Conservation (phyloP, 2,113 vertebrate species). For the Sardina pilchardus region DNA sequence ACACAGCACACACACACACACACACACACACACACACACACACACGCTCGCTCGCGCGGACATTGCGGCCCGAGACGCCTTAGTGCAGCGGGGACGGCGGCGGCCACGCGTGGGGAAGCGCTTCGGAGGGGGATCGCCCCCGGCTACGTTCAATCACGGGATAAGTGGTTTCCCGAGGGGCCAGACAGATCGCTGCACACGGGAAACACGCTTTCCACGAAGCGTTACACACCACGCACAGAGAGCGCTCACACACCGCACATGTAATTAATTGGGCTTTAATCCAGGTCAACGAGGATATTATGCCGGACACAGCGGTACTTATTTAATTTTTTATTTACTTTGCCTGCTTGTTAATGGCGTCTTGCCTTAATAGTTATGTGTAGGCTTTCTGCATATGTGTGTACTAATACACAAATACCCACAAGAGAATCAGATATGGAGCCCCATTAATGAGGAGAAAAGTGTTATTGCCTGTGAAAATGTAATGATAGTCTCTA, state of each 20-base stretch:
- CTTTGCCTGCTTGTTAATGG: not conserved
- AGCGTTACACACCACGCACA: not conserved
- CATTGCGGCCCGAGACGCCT: too few relatives aligned
- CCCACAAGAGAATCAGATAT: not conserved
- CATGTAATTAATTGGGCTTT: not conserved
- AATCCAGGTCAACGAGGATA: not conserved
- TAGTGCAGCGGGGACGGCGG: not conserved
- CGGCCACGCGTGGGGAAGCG: not conserved
- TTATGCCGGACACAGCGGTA: not conserved
- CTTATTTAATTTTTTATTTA: not conserved
- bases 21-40: too few relatives aligned
- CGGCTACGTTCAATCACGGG: not conserved
- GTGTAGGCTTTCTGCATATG: not conserved
- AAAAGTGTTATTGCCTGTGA: not conserved
- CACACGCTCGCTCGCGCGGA: too few relatives aligned
- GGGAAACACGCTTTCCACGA: not conserved
- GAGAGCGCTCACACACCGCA: not conserved
- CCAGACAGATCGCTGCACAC: not conserved
- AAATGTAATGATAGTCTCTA: not conserved
- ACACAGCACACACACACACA: not conserved
- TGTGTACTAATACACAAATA: not conserved
- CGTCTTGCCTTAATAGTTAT: not conserved
- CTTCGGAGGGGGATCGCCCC: not conserved
- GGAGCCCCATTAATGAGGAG: not conserved
- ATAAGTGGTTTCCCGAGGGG: not conserved